phyloP scores from a whole-genome alignment of 2,888 invertebrate species.

The Pomacea canaliculata region DNA sequence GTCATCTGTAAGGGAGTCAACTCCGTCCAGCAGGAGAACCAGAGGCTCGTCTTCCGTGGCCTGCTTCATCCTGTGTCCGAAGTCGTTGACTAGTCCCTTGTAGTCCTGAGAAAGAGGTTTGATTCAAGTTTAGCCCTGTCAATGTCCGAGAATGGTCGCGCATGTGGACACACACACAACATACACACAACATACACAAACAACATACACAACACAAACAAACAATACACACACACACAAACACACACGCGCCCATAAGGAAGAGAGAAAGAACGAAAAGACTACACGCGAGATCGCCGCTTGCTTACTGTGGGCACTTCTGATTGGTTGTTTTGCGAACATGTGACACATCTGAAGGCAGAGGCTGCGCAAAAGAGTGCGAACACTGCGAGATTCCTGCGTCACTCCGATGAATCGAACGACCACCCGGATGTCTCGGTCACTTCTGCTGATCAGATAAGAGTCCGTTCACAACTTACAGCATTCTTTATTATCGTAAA shows the following conservation, averaged over 20 bases:
- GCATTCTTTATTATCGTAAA: too few relatives aligned
- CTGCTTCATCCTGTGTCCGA: conserved; percentile 45
- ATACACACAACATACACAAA: too few relatives aligned
- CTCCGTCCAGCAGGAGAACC: conserved; percentile 82
- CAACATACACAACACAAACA: too few relatives aligned
- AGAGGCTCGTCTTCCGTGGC: conserved; percentile 67
- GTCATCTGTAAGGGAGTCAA: conserved; percentile 75
- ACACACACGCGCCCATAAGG: too few relatives aligned
- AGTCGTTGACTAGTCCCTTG: conserved; percentile 62
- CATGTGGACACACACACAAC: too few relatives aligned
- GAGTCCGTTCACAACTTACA: background rate
- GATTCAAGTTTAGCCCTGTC: too few relatives aligned
- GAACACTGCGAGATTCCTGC: conserved; percentile 54
- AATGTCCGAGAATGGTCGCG: too few relatives aligned
- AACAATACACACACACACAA: too few relatives aligned
- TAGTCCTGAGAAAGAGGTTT: conserved; percentile 51
- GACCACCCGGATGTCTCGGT: conserved; percentile 39
- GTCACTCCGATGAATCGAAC: conserved; percentile 61
- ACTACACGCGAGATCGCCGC: too few relatives aligned
- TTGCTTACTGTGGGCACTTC: conserved; percentile 67
- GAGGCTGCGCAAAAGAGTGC: conserved; percentile 64
- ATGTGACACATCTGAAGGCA: conserved; percentile 76
- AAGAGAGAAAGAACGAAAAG: too few relatives aligned
- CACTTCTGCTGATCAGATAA: conserved; percentile 12
- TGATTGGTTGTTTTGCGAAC: conserved; percentile 75